Evolutionary conservation across 2,113 vertebrate species (phyloP), one percentile per base, ranked within the genome.

Genomic region (Proteles cristata): DNA sequence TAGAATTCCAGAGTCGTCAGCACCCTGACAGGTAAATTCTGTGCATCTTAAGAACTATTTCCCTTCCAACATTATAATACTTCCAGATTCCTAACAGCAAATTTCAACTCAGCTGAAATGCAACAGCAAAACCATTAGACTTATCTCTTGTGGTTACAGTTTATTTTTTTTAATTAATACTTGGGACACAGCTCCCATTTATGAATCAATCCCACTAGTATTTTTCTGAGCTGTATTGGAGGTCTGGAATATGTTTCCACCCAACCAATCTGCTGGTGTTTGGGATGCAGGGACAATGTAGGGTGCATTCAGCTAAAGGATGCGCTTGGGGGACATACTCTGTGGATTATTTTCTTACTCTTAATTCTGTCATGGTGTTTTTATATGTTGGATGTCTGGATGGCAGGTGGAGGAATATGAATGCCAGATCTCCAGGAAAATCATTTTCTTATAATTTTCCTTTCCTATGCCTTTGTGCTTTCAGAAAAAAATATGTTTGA

Each of bases 51-150:
- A 77, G 45, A 94, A 81, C 91, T 31, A n/a, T 50, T 88, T 95
- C 53, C 55, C 58, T 88, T 94, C 65, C 17, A 93, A 21, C 11
- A 4, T 93, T 87, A 69, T 81, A 88, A 76, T 31, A 73, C 4
- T 88, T 87, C 12, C 80, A 85, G 26, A 81, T 79, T 88, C 43
- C 71, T 90, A 39, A 77, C 12, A 73, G 26, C 23, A 93, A 81
- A 93, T 71, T 93, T 84, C 89, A 90, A 3, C 25, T 96, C 69
- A 61, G 15, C 55, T 63, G 50, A 87, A 97, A 90, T 26, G 73
- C 50, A 90, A 65, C 2, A 4, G 11, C 43, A 73, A 93, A 92
- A 63, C 21, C 58, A 65, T 66, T 11, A 69, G 80, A 73, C 68
- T 88, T 69, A 50, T 53, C 11, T 65, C 65, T 74, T 17, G 26